Percentiles rank a stretch among this genome's conserved stretches.
These are phyloP conservation scores for Penaeus vannamei DNA, from an alignment of 1,140 invertebrate genomes.

Conservation along the genomic window DNA sequence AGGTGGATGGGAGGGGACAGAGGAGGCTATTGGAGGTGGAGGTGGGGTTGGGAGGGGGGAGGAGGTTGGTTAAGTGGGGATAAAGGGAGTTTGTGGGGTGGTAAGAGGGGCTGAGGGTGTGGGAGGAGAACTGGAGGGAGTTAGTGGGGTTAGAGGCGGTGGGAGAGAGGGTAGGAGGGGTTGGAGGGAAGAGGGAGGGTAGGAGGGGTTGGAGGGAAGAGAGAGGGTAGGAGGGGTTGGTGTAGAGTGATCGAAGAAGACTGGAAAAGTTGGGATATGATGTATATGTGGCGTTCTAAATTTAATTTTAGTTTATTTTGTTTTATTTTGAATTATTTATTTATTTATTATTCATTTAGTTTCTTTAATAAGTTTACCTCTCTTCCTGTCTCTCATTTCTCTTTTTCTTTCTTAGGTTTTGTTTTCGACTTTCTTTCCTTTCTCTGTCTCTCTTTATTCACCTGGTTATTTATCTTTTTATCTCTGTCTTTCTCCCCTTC, in stretches of 20 bases:
- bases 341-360: no score
- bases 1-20: neutral
- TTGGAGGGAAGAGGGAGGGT: neutral
- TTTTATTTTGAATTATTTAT: no score
- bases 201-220: neutral
- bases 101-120: neutral
- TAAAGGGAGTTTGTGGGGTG: no score
- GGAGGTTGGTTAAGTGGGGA: neutral
- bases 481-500: no score
- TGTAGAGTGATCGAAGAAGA: neutral
- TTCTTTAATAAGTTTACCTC: no score
- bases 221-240: neutral
- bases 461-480: no score
- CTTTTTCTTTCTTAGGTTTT: no score
- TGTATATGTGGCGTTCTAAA: neutral
- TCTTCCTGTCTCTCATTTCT: no score
- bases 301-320: neutral
- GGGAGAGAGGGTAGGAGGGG: neutral
- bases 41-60: neutral
- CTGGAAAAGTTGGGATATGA: neutral
- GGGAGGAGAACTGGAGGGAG: neutral
- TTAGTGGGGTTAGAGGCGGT: neutral
- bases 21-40: neutral
- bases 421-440: no score
- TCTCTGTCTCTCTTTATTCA: no score